Evolutionary conservation across 2,888 invertebrate genomes (phyloP), one percentile per base, ranked within the genome.

Genomic region (Torymus auratus): DNA sequence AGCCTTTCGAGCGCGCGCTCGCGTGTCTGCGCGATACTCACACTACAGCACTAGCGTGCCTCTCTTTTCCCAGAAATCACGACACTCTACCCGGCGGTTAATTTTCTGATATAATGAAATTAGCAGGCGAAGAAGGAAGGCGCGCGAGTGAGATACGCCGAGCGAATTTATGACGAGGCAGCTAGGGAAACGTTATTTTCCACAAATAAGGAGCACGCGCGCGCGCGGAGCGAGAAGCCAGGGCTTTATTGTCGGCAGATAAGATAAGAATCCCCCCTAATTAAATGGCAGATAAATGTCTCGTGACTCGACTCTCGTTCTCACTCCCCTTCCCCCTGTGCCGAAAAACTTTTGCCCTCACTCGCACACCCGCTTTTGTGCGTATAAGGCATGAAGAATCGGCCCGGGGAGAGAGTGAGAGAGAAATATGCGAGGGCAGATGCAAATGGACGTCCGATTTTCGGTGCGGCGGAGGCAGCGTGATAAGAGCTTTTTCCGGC

Each of bases 201-300:
- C 75, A 72, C 82, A 82, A 79, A 82, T 75, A 82, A 78, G 75
- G 20, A 81, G 78, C 64, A 41, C 41, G 7, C 41, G 41, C 41
- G 3, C 28, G 41, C 17, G 10, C 61, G 53, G 55, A 64, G 65
- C 60, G 73, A 58, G 68, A 61, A 77, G 60, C 65, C 13, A 13
- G 2, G 28, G 61, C 60, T 82, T 82, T 82, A 82, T 82, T 82
- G 81, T 76, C 69, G 23, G 61, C 23, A 61, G 79, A 82, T 82
- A 79, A 82, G 82, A 82, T 82, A 82, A 73, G 76, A 56, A 76
- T 70, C 72, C 76, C 70, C 70, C 76, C 75, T 82, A 82, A 82
- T 82, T 82, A 82, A 82, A 82, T 82, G 82, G 64, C 64, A 60
- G 69, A 76, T 70, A 64, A 73, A 82, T 69, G 72, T 74, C 61